These are phyloP conservation scores for Engystomops pustulosus DNA, from an alignment of 2,113 vertebrate species.

Conservation along the genomic window DNA sequence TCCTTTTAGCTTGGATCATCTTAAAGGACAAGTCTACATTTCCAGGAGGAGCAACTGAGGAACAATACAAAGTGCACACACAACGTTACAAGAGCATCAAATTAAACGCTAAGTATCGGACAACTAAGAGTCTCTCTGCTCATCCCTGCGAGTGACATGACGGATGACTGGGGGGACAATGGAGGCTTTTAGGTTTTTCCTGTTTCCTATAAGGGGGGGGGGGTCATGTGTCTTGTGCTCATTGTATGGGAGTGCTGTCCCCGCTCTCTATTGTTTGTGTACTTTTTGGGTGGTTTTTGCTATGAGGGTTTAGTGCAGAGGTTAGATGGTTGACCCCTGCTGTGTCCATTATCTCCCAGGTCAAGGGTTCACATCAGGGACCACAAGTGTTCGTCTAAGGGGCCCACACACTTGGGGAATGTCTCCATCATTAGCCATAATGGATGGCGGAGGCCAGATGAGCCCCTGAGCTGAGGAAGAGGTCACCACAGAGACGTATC, in stretches of 20 bases:
- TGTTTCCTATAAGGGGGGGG: not conserved
- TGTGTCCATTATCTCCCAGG: not conserved
- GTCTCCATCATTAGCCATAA: not conserved
- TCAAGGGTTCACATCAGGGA: not conserved
- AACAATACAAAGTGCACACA: too few relatives aligned
- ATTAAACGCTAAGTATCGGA: too few relatives aligned
- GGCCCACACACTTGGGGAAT: not conserved
- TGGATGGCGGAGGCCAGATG: not conserved
- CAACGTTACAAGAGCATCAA: too few relatives aligned
- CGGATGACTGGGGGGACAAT: not conserved
- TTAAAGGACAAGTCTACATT: too few relatives aligned
- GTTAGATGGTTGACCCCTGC: not conserved
- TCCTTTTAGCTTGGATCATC: too few relatives aligned
- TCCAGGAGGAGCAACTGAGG: too few relatives aligned
- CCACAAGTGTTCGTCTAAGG: not conserved
- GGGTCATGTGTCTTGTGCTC: not conserved
- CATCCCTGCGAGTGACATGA: not conserved
- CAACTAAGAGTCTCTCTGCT: too few relatives aligned
- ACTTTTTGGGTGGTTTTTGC: not conserved
- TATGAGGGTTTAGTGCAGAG: not conserved
- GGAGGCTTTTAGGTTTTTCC: slow-evolving; percentile 3
- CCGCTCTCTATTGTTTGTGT: not conserved
- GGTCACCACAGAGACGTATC: not conserved
- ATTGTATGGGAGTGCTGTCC: not conserved
- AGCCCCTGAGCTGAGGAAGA: not conserved